Conservation (phyloP, 2,797 vertebrate genomes). For the Otus scops region DNA sequence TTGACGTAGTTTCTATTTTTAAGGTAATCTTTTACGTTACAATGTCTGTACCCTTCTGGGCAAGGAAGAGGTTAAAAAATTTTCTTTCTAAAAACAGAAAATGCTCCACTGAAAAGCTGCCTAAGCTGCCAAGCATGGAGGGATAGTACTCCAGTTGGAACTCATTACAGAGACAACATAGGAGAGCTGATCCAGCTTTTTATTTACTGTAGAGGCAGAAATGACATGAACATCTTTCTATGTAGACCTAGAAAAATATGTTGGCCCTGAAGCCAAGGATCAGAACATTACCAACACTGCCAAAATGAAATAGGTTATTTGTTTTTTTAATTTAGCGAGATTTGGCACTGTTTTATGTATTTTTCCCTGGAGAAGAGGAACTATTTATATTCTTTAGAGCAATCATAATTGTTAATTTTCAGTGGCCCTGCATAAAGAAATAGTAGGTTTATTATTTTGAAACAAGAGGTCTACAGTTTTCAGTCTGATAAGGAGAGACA, state of each 20-base stretch:
- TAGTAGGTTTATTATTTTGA: neutral
- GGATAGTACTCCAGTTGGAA: conserved; percentile 49
- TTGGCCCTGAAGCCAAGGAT: conserved; percentile 49
- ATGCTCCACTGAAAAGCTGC: conserved; percentile 14
- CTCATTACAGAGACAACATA: conserved; percentile 39
- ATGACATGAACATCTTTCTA: conserved; percentile 50
- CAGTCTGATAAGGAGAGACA: neutral
- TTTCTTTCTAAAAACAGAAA: neutral
- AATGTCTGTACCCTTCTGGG: neutral
- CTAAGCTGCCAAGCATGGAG: conserved; percentile 38
- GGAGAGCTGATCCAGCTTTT: conserved; percentile 54
- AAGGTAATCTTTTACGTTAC: neutral
- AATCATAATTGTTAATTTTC: conserved; percentile 34
- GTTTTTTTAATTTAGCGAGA: conserved; percentile 42
- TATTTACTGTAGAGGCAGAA: conserved; percentile 54
- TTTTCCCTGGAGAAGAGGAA: conserved; percentile 14
- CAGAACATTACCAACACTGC: conserved; percentile 37
- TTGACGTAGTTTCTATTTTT: neutral
- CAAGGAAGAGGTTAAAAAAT: conserved; percentile 46
- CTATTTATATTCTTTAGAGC: conserved; percentile 29
- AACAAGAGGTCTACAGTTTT: neutral
- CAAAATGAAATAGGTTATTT: conserved; percentile 58
- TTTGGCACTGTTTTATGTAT: conserved; percentile 18
- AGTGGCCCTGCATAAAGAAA: neutral
- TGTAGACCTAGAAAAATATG: conserved; percentile 51